Percentiles rank a stretch among this genome's conserved stretches.
Conservation (phyloP, 1,140 invertebrate species). For the Pseudachorutes palmiensis region DNA sequence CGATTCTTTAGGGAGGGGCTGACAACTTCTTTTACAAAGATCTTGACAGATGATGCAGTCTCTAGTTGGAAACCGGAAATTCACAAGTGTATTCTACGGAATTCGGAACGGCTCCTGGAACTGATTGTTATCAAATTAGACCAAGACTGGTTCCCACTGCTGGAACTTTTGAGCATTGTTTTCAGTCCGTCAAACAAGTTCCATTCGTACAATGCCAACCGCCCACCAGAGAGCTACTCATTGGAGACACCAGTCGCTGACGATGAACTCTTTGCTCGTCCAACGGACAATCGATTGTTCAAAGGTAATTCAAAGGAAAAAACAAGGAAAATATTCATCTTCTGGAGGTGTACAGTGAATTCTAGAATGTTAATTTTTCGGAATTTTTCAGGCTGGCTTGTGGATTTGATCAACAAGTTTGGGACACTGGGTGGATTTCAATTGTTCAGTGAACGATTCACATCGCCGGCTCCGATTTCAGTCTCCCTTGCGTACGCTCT, state of each 20-base stretch:
- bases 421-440: slow-evolving; percentile 81
- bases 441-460: slow-evolving; percentile 75
- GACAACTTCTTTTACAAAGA: slow-evolving; percentile 91
- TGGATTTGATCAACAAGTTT: slow-evolving; percentile 91
- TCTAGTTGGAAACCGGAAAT: slow-evolving; percentile 96
- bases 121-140: slow-evolving; percentile 81
- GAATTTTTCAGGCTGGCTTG: slow-evolving; percentile 71
- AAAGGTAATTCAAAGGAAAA: slow-evolving; percentile 32
- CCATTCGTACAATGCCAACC: slow-evolving; percentile 80
- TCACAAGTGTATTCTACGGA: slow-evolving; percentile 87
- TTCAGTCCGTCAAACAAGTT: slow-evolving; percentile 92
- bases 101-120: slow-evolving; percentile 84
- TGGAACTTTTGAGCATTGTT: slow-evolving; percentile 86
- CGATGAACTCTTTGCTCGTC: slow-evolving; percentile 71
- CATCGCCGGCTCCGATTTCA: slow-evolving; percentile 56
- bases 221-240: slow-evolving; percentile 69
- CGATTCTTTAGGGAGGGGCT: slow-evolving; percentile 90
- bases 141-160: slow-evolving; percentile 85
- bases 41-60: slow-evolving; percentile 95
- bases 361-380: background rate
- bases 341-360: no score
- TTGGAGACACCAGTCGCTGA: slow-evolving; percentile 54
- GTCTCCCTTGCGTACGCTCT: slow-evolving; percentile 74
- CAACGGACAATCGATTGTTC: slow-evolving; percentile 52
- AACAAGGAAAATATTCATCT: no score